A percentile compares a stretch with the other conserved stretches of the same genome.
Evolutionary conservation across 2,797 vertebrate genomes (phyloP).

Genomic region (Sebastes glaucus): DNA sequence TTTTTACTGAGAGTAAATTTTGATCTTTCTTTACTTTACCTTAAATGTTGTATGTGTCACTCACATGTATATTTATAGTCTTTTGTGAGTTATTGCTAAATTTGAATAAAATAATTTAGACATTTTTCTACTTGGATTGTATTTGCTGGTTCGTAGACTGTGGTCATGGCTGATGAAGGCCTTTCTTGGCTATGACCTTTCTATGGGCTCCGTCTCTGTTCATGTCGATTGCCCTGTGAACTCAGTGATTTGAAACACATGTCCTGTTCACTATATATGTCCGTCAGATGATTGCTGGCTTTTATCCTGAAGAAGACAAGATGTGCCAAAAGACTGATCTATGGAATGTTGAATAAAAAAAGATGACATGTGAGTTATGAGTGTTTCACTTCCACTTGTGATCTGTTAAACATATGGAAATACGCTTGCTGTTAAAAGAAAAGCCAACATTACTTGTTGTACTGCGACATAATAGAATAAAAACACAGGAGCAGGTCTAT

Average conservation of each 20-base stretch:
- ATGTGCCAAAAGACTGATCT: slow-evolving; percentile 42
- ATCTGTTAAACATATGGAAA: slow-evolving; percentile 34
- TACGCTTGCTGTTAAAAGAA: neutral
- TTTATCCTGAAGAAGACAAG: slow-evolving; percentile 26
- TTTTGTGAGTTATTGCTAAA: neutral
- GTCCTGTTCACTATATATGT: slow-evolving; percentile 21
- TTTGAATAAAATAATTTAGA: neutral
- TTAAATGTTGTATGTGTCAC: neutral
- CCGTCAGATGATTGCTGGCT: slow-evolving; percentile 32
- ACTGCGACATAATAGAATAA: slow-evolving; percentile 28
- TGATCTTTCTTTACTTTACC: neutral
- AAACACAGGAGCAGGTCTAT: slow-evolving; percentile 81
- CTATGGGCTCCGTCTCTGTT: slow-evolving; percentile 10
- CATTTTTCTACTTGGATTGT: neutral
- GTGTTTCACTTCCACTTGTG: slow-evolving; percentile 15
- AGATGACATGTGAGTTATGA: slow-evolving; percentile 31
- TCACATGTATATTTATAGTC: neutral
- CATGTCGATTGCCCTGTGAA: slow-evolving; percentile 25
- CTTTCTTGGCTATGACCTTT: neutral
- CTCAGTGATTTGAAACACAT: slow-evolving; percentile 43
- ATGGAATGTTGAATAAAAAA: slow-evolving; percentile 26
- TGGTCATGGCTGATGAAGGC: neutral
- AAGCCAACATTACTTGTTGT: neutral
- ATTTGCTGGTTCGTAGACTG: neutral
- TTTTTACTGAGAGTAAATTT: neutral